phyloP scores from a whole-genome alignment of 2,888 invertebrate genomes.

The Sinodicranocentrus sp. region DNA sequence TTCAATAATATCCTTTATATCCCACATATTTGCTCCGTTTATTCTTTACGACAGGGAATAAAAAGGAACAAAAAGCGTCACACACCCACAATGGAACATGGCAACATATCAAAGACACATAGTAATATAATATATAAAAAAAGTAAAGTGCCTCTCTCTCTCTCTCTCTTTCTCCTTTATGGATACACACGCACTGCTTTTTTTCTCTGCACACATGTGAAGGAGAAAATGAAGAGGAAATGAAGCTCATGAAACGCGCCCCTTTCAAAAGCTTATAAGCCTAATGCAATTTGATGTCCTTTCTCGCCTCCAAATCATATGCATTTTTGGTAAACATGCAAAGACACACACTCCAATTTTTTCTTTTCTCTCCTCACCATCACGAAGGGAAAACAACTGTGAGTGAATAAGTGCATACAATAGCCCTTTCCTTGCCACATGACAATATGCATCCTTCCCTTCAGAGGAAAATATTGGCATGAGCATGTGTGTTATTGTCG shows the following conservation, averaged over 20 bases:
- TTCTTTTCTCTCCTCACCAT: neutral
- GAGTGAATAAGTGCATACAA: neutral
- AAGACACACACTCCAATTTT: neutral
- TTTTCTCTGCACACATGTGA: neutral
- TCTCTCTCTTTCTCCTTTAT: constrained; percentile 8
- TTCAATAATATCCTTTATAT: constrained; percentile 45
- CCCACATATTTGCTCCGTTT: constrained; percentile 43
- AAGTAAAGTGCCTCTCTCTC: neutral
- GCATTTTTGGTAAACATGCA: neutral
- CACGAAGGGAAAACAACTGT: neutral
- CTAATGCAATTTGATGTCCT: constrained; percentile 52
- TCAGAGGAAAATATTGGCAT: no score
- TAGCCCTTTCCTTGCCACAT: neutral
- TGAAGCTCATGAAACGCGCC: constrained; percentile 42
- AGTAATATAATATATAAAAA: constrained; percentile 4
- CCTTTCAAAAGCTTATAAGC: constrained; percentile 2
- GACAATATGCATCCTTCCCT: no score
- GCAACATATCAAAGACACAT: neutral
- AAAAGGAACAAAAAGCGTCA: constrained; percentile 38
- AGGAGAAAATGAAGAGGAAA: constrained; percentile 32
- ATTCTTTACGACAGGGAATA: constrained; percentile 60
- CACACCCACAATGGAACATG: neutral
- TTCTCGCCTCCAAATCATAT: constrained; percentile 21
- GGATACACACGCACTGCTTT: neutral
- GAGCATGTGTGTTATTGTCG: no score